Evolutionary conservation across 2,113 vertebrate genomes (phyloP).

Genomic region (Cricetomys ansorgei): DNA sequence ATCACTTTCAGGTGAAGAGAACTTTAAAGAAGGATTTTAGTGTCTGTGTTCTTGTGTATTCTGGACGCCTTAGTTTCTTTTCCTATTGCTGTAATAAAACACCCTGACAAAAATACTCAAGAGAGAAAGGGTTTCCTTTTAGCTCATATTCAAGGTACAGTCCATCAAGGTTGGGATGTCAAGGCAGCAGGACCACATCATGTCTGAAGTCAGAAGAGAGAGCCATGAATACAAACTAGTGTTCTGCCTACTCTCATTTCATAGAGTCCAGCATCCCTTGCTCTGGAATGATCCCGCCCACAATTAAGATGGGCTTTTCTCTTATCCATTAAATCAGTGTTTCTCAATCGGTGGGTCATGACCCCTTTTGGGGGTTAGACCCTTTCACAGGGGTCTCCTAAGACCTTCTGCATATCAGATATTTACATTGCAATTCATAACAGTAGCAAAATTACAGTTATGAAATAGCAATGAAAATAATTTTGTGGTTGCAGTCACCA

Average conservation of each 20-base stretch:
- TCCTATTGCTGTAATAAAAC: neutral
- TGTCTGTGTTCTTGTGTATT: neutral
- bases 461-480: too few species aligned
- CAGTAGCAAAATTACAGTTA: too few species aligned
- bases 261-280: neutral
- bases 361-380: too few species aligned
- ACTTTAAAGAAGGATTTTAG: neutral
- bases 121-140: neutral
- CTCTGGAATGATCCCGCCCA: neutral
- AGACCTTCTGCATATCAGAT: too few species aligned
- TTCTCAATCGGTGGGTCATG: too few species aligned
- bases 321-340: neutral
- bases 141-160: neutral
- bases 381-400: too few species aligned
- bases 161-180: neutral
- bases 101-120: neutral
- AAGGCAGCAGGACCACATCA: neutral
- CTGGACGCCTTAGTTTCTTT: neutral
- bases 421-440: too few species aligned
- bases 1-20: slow-evolving; percentile 92
- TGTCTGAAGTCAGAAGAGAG: neutral
- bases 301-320: neutral
- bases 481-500: too few species aligned
- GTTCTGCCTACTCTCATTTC: neutral
- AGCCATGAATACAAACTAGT: neutral